phyloP scores from a whole-genome alignment of 2,113 vertebrate genomes.

The Nothobranchius kuhntae region DNA sequence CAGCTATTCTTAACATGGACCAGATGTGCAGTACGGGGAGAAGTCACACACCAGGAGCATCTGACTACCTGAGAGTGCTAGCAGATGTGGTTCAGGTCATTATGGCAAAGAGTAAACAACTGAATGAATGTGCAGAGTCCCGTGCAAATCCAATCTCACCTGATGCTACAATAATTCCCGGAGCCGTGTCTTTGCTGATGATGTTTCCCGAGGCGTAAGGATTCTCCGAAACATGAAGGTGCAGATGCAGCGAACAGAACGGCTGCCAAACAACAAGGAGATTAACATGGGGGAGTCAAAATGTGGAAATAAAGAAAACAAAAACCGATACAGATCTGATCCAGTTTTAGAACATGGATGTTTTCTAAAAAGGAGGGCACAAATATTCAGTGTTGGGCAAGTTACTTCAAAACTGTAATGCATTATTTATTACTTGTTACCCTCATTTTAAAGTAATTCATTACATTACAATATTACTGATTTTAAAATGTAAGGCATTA shows the following conservation, averaged over 20 bases:
- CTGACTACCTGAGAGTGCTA: background rate
- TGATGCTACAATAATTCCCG: constrained; percentile 93
- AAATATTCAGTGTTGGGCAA: too few species aligned
- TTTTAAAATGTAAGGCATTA: too few species aligned
- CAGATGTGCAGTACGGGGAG: constrained; percentile 10
- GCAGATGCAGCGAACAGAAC: constrained; percentile 91
- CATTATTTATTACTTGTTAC: too few species aligned
- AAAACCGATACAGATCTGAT: background rate
- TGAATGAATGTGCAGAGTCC: constrained; percentile 17
- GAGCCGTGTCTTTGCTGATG: constrained; percentile 90
- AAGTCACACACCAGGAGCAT: constrained; percentile 12
- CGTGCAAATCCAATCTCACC: constrained; percentile 76
- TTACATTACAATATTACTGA: too few species aligned
- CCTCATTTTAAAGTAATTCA: too few species aligned
- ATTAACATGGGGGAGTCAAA: constrained; percentile 24
- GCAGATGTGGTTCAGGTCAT: constrained; percentile 1
- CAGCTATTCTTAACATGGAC: background rate
- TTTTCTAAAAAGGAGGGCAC: background rate
- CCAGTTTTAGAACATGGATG: background rate
- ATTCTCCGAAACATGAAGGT: constrained; percentile 92
- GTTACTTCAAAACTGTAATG: too few species aligned
- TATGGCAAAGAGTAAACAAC: constrained; percentile 27
- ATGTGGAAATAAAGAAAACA: constrained; percentile 2
- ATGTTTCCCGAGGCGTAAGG: constrained; percentile 95
- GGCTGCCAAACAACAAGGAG: constrained; percentile 77